phyloP scores from a whole-genome alignment of 2,113 vertebrate genomes.

The Cyanoliseus patagonus region DNA sequence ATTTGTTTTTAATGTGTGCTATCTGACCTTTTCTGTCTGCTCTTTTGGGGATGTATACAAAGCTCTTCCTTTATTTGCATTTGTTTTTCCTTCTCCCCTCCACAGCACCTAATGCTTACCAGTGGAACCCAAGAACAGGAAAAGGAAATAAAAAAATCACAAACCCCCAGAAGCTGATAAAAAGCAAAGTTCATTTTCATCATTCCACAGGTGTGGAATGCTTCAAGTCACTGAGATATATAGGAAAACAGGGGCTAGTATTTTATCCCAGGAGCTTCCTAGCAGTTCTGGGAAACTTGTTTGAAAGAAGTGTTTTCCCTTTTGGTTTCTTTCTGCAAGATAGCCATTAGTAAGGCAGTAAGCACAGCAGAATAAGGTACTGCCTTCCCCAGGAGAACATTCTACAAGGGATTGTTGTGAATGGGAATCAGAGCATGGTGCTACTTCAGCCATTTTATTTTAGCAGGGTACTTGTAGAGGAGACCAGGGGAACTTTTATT shows the following conservation, averaged over 20 bases:
- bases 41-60: conserved; percentile 23
- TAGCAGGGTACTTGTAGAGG: neutral
- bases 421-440: neutral
- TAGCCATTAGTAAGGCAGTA: neutral
- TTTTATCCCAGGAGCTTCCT: neutral
- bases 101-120: neutral
- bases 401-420: neutral
- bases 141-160: neutral
- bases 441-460: neutral
- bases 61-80: conserved; percentile 41
- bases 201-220: neutral
- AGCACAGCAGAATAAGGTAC: neutral
- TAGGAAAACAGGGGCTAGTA: neutral
- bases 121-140: neutral
- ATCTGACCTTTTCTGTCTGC: conserved; percentile 35
- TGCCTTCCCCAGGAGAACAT: neutral
- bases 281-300: neutral
- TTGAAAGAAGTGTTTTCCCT: neutral
- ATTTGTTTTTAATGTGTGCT: neutral
- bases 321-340: neutral
- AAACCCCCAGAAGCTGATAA: neutral
- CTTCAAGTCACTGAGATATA: neutral
- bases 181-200: neutral
- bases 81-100: conserved; percentile 9
- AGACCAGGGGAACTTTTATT: neutral